phyloP scores from a whole-genome alignment of 2,113 vertebrate species.

The Corythoichthys haematopterus region DNA sequence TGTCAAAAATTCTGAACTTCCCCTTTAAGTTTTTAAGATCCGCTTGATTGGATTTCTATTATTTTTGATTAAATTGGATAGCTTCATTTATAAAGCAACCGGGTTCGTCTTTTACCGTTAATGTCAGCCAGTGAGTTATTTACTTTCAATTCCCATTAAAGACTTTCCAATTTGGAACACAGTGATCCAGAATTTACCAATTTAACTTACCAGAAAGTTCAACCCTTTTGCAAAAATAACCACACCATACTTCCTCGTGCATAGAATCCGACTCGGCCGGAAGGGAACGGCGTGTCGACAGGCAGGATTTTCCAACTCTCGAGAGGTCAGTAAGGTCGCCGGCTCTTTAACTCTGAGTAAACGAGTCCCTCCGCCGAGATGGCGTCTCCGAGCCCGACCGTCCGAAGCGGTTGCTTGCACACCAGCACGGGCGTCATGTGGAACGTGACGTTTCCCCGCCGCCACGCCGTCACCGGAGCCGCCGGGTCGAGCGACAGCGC shows the following conservation, averaged over 20 bases:
- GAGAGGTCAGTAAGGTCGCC: conserved; percentile 38
- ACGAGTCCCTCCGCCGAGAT: conserved; percentile 93
- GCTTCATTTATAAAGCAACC: no score
- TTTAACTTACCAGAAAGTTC: neutral
- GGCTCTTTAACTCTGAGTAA: conserved; percentile 76
- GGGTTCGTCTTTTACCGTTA: no score
- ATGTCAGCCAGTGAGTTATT: no score
- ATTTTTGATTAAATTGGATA: no score
- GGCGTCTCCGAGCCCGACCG: conserved; percentile 92
- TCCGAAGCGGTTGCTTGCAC: conserved; percentile 86
- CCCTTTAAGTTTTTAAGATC: no score
- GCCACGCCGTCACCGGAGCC: conserved; percentile 81
- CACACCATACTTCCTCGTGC: neutral
- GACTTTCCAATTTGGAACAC: no score
- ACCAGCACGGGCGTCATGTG: conserved; percentile 88
- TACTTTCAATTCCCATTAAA: no score
- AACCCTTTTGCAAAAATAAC: neutral
- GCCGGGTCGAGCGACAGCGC: conserved; percentile 74
- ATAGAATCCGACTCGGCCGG: neutral
- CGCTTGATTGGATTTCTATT: no score
- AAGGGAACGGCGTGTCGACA: neutral
- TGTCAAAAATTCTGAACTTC: no score
- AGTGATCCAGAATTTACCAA: neutral
- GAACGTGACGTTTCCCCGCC: conserved; percentile 81
- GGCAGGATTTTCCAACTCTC: conserved; percentile 3